Conservation (phyloP, 2,113 vertebrate species). For the Vidua chalybeata region DNA sequence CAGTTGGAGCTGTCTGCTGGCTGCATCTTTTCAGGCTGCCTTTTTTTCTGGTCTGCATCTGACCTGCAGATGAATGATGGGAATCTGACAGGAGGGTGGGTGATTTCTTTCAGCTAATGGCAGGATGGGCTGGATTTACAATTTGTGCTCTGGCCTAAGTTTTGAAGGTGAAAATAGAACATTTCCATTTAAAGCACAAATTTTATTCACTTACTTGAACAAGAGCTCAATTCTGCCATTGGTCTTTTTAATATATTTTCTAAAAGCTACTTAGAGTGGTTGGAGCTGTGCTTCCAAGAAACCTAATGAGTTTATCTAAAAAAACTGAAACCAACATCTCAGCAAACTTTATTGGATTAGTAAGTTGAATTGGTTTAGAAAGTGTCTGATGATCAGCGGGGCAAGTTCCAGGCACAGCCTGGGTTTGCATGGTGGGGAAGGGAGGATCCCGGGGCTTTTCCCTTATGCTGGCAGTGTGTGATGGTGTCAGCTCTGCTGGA, state of each 20-base stretch:
- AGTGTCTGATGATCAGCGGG: not conserved
- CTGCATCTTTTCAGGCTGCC: not conserved
- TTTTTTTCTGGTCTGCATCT: not conserved
- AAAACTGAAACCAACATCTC: rapidly evolving
- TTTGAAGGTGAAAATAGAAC: not conserved
- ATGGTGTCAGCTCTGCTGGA: not conserved
- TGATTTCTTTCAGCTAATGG: not conserved
- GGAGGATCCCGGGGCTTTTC: not conserved
- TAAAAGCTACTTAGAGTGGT: not conserved
- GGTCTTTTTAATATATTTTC: not conserved
- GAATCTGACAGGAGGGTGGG: not conserved
- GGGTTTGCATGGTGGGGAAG: not conserved
- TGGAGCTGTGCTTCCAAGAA: not conserved
- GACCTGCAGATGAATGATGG: not conserved
- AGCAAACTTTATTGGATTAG: not conserved
- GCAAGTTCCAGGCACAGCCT: not conserved
- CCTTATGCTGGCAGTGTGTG: not conserved
- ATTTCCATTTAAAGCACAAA: not conserved
- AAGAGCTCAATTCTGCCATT: not conserved
- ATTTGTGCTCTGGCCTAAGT: not conserved
- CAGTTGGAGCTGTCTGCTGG: not conserved
- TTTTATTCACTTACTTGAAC: not conserved
- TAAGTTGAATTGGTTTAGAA: not conserved
- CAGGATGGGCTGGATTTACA: not conserved
- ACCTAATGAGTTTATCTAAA: not conserved